Conservation (phyloP, 2,888 invertebrate species). For the Lasioglossum vierecki region DNA sequence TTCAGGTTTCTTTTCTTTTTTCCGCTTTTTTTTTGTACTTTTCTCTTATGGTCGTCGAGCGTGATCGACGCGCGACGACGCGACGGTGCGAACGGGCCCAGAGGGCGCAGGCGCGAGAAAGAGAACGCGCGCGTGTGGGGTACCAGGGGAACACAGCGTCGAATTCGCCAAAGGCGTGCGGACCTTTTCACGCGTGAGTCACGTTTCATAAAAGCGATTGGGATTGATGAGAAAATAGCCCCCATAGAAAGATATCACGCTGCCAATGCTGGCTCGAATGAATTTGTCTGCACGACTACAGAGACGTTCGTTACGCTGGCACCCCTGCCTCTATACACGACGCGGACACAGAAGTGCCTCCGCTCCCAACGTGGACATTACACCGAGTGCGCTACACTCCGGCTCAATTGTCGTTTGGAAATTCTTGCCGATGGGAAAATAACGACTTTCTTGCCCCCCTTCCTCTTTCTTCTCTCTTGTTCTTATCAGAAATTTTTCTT, state of each 20-base stretch:
- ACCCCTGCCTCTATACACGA: conserved; percentile 43
- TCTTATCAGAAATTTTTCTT: background rate
- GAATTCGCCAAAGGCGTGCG: conserved; percentile 71
- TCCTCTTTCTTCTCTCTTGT: too few species aligned
- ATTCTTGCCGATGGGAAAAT: conserved; percentile 25
- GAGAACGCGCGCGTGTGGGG: background rate
- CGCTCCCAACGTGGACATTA: conserved; percentile 23
- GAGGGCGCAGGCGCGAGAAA: background rate
- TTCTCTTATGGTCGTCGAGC: background rate
- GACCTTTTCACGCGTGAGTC: conserved; percentile 80
- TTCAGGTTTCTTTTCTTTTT: background rate
- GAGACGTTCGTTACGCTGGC: conserved; percentile 63
- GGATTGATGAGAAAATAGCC: conserved; percentile 82
- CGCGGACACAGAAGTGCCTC: conserved; percentile 24
- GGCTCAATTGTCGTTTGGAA: conserved; percentile 44
- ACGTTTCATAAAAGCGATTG: conserved; percentile 81
- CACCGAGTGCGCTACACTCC: conserved; percentile 24
- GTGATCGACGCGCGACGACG: conserved; percentile 1
- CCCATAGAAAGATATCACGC: conserved; percentile 77
- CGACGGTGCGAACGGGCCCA: background rate
- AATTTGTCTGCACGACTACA: conserved; percentile 68
- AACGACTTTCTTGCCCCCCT: conserved; percentile 1
- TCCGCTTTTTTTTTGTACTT: background rate
- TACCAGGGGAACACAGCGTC: conserved; percentile 41
- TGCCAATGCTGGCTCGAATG: conserved; percentile 70